Evolutionary conservation across 2,797 vertebrate genomes (phyloP).

Genomic region (Eleutherodactylus coqui): DNA sequence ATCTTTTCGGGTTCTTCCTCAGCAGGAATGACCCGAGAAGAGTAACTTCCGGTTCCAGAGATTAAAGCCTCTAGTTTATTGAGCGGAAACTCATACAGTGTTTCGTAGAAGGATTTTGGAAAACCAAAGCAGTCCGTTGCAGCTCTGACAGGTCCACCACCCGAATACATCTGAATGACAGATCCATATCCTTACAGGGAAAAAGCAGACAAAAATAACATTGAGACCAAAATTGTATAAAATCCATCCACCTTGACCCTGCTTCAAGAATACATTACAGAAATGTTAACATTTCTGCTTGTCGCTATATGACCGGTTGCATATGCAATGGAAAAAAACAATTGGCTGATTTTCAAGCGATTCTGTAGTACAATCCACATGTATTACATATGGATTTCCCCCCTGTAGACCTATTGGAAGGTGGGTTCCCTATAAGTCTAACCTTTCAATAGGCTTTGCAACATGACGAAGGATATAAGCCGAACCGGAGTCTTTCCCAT

Average conservation of each 20-base stretch:
- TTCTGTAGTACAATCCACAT: no score
- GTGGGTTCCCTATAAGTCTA: no score
- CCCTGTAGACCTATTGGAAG: no score
- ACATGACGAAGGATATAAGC: no score
- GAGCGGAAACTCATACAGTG: constrained; percentile 91
- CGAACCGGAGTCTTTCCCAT: no score
- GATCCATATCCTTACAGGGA: constrained; percentile 86
- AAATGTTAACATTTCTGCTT: no score
- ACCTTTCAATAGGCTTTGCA: no score
- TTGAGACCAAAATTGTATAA: not conserved
- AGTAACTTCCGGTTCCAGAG: constrained; percentile 84
- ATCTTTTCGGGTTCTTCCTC: constrained; percentile 64
- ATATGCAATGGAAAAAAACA: no score
- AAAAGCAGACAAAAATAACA: not conserved
- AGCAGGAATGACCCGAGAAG: constrained; percentile 67
- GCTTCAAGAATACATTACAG: no score
- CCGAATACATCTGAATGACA: constrained; percentile 95
- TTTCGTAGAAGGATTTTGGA: constrained; percentile 84
- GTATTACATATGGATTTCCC: no score
- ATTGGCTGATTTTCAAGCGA: no score
- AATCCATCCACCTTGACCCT: not conserved
- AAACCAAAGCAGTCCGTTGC: constrained; percentile 95
- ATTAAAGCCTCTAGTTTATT: constrained; percentile 89
- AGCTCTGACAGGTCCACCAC: constrained; percentile 86
- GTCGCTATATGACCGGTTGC: no score